phyloP scores from a whole-genome alignment of 2,797 vertebrate genomes.

The Gastrophryne carolinensis region DNA sequence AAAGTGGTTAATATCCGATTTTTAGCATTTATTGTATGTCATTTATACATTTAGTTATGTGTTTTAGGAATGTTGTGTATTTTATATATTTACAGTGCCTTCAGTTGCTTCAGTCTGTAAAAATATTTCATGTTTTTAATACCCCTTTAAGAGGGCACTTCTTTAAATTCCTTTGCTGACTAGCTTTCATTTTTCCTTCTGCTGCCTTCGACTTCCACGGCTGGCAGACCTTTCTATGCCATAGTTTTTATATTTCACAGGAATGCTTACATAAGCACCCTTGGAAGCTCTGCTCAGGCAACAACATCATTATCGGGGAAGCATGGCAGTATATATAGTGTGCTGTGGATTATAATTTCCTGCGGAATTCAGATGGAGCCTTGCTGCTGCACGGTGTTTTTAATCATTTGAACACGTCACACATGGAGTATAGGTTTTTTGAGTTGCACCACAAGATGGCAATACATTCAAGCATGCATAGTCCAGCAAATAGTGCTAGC shows the following conservation, averaged over 20 bases:
- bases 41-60: too few species aligned
- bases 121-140: too few species aligned
- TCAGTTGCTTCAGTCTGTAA: too few species aligned
- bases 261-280: not conserved
- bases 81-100: too few species aligned
- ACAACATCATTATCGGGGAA: not conserved
- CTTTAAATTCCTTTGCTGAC: not conserved
- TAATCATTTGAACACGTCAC: not conserved
- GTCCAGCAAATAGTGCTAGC: constrained; percentile 19
- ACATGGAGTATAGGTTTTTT: not conserved
- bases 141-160: too few species aligned
- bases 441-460: constrained; percentile 72
- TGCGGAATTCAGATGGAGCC: not conserved
- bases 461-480: constrained; percentile 68
- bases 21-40: too few species aligned
- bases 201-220: not conserved
- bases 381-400: not conserved
- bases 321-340: not conserved
- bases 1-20: too few species aligned
- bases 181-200: not conserved
- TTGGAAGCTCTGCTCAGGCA: not conserved
- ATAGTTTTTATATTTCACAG: not conserved
- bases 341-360: not conserved
- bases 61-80: too few species aligned
- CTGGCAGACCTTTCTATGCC: not conserved